Evolutionary conservation across 2,797 vertebrate species (phyloP), one percentile per base, ranked within the genome.

Genomic region (Acanthurus leucopareius): DNA sequence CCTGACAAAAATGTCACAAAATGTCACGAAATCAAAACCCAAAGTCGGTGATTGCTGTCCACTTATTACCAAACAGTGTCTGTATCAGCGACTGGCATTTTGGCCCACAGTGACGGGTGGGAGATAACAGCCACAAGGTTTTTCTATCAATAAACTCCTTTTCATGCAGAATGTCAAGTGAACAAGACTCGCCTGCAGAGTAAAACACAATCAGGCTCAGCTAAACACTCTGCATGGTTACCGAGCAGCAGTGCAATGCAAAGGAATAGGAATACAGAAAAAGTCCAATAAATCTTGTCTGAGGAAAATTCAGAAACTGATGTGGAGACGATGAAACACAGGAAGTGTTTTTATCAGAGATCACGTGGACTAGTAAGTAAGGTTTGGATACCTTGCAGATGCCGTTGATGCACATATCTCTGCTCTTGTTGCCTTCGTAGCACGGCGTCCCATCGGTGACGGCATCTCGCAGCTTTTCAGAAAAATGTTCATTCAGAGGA

Each of bases 321-420:
- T 2, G 70, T 20, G 0, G 20, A 63, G 14, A 57, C 9, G 22
- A 47, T 7, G 6, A 20, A 32, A 47, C 2, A 15, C 2, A 47
- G 7, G 1, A 19, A 13, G 45, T 5, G 53, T 25, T 59, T 15
- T 28, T 28, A 28, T 28, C 28, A 28, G 28, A 32, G 28, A 32
- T 32, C 28, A 32, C 16, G 20, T 32, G 11, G 15, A 70, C 56
- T 3, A 51, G 57, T 7, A 22, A 42, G n/a, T 5, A 2, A 2
- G 45, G 4, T 16, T 22, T 17, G 17, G 14, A 62, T 90, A 99
- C 98, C 97, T 98, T 97, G 91, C 98, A 99, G 92, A 99, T 97
- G 80, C 98, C 97, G 0, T 97, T 97, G 92, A 99, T 96, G 93
- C 98, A 99, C 84, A 98, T 81, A 68, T 99, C 96, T 0, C 96